A percentile compares a stretch with the other conserved stretches of the same genome.
phyloP scores from a whole-genome alignment of 2,888 invertebrate species.

The Carcina quercana region DNA sequence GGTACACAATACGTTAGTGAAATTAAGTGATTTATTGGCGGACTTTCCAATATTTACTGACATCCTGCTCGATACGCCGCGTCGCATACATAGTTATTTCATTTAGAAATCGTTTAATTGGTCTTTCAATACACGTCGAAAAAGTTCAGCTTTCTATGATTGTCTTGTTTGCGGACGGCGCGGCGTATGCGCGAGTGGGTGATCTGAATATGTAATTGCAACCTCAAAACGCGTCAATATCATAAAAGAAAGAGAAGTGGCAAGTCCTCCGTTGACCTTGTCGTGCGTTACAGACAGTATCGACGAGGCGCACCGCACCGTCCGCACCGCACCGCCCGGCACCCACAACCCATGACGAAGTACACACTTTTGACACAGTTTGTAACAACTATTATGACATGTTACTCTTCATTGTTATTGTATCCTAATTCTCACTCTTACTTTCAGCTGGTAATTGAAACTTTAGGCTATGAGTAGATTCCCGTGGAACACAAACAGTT shows the following conservation, averaged over 20 bases:
- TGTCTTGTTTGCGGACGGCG: conserved; percentile 26
- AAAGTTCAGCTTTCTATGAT: conserved; percentile 58
- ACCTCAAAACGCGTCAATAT: conserved; percentile 57
- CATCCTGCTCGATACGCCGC: too few species aligned
- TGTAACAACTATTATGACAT: too few species aligned
- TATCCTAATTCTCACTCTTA: too few species aligned
- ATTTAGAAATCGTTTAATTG: too few species aligned
- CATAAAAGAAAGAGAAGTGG: conserved; percentile 58
- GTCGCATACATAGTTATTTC: too few species aligned
- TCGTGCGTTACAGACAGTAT: conserved; percentile 46
- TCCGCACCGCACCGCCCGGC: neutral
- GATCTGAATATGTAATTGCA: conserved; percentile 49
- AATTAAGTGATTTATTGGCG: too few species aligned
- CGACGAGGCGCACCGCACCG: too few species aligned
- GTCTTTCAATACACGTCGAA: conserved; percentile 47
- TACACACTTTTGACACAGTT: conserved; percentile 24
- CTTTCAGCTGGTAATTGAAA: too few species aligned
- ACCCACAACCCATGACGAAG: conserved; percentile 9
- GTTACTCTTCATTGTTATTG: too few species aligned
- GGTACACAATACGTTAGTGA: neutral
- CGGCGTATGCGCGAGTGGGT: conserved; percentile 30
- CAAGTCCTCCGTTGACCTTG: conserved; percentile 55
- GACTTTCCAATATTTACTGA: too few species aligned
- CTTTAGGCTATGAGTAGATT: too few species aligned
- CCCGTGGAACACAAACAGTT: too few species aligned